Evolutionary conservation across 2,797 vertebrate species (phyloP).

Genomic region (Enteromius paludinosus): DNA sequence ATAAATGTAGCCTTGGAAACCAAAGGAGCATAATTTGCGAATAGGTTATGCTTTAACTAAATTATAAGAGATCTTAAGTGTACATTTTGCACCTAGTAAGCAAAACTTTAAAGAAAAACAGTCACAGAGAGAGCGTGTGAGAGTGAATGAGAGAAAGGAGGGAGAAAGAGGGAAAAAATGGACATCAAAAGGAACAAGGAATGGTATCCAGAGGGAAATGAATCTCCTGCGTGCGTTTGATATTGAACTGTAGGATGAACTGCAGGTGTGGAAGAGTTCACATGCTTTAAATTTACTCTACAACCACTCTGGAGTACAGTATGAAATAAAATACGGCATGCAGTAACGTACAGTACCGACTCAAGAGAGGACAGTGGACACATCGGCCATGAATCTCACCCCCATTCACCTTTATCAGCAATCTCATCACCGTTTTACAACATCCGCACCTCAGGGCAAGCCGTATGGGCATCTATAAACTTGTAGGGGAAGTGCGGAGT

Average conservation of each 20-base stretch:
- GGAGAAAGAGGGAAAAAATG: constrained; percentile 20
- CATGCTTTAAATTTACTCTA: constrained; percentile 17
- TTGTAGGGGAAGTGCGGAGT: constrained; percentile 1
- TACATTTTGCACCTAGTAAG: constrained; percentile 10
- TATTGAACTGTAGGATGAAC: constrained; percentile 23
- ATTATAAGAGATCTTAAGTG: neutral
- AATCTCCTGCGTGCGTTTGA: constrained; percentile 4
- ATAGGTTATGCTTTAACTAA: neutral
- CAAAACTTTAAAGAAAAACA: constrained; percentile 1
- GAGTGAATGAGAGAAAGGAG: neutral
- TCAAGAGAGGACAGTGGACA: constrained; percentile 5
- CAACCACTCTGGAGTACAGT: neutral
- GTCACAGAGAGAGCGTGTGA: neutral
- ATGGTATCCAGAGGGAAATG: neutral
- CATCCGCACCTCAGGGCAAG: constrained; percentile 17
- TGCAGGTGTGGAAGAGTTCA: constrained; percentile 1
- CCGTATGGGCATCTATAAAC: neutral
- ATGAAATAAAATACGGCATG: constrained; percentile 8
- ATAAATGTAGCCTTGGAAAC: no score
- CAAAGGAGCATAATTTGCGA: neutral
- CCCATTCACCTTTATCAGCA: constrained; percentile 25
- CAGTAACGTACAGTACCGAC: constrained; percentile 3
- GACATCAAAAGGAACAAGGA: constrained; percentile 32
- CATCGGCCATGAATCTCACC: constrained; percentile 39
- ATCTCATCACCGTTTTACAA: constrained; percentile 50